Base-by-base conservation (phyloP, 2,888 invertebrate genomes). In the Leucozona laternaria region DNA sequence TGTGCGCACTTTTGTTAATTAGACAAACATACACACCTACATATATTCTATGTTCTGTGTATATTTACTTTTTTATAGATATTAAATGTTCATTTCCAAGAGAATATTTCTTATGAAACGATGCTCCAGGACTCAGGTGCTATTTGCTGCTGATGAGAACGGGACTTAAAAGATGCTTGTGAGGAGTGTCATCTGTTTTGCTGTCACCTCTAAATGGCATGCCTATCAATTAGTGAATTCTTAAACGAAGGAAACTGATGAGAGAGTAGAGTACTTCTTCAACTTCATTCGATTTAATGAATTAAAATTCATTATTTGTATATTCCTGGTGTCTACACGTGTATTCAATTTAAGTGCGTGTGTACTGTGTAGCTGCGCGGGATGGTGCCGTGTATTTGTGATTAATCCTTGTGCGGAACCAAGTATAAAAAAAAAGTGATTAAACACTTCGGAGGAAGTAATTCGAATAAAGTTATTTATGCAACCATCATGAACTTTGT, bases 1-100 rank as follows among this genome's bases (percentile, higher is more conserved):
- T 68, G 28, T n/a, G 43, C 57, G 55, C 57, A 64, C 64, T 79
- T 60, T 62, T 68, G 75, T 83, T 83, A 83, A 70, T 79, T 75
- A 75, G 62, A 15, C 45, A 71, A 79, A 71, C 62, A 48, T 34
- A 34, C 11, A 25, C 0, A 34, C 11, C 10, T 34, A 40, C 15
- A 40, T 11, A 1, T 7, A 43, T 15, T 2, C 25, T 0, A 13
- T 25, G 5, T 1, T 25, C 22, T 15, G n/a, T 28, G 4, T 25
- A 43, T 43, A 43, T 20, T 70, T 22, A 7, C 20, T 34, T 60
- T 40, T 31, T 15, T n/a, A n/a, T n/a, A n/a, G n/a, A 25, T 37
- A 68, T 53, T 37, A 15, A 58, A 45, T 79, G 11, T 17, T 58
- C 45, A 22, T 68, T 68, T 20, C n/a, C 31, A 8, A 45, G 28